Evolutionary conservation across 2,113 vertebrate genomes (phyloP).

Genomic region (Phrynosoma platyrhinos): DNA sequence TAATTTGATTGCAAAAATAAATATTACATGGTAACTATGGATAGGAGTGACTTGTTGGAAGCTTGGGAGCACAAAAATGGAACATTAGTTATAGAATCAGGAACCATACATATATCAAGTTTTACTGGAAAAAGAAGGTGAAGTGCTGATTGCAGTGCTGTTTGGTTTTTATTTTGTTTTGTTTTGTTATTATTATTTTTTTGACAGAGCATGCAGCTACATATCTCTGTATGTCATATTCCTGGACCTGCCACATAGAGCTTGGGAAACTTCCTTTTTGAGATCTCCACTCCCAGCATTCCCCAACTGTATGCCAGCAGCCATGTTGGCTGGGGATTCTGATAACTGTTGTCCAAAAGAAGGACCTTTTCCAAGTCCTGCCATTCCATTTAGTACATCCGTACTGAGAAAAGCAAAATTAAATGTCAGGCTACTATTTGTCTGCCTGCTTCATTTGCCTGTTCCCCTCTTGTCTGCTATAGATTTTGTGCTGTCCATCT

Average conservation of each 20-base stretch:
- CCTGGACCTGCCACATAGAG: background rate
- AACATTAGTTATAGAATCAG: no score
- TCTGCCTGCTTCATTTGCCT: background rate
- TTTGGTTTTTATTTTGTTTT: no score
- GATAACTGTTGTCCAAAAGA: background rate
- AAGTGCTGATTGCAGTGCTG: background rate
- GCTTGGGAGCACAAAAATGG: background rate
- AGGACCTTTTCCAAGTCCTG: no score
- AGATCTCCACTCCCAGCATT: no score
- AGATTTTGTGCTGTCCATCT: constrained; percentile 34
- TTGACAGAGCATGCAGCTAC: background rate
- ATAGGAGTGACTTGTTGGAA: background rate
- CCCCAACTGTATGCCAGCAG: no score
- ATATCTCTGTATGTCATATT: background rate
- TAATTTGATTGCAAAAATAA: background rate
- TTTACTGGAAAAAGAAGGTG: background rate
- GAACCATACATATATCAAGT: no score
- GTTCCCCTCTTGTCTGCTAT: background rate
- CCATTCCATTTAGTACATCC: no score
- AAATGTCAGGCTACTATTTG: fast-evolving
- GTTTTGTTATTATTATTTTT: no score
- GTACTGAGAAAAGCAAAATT: background rate
- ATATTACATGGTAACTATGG: background rate
- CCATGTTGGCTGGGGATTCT: no score
- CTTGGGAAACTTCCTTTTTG: no score